Conservation (phyloP, 64 coral and sea anemone genomes). For the Catalaphyllia jardinei region DNA sequence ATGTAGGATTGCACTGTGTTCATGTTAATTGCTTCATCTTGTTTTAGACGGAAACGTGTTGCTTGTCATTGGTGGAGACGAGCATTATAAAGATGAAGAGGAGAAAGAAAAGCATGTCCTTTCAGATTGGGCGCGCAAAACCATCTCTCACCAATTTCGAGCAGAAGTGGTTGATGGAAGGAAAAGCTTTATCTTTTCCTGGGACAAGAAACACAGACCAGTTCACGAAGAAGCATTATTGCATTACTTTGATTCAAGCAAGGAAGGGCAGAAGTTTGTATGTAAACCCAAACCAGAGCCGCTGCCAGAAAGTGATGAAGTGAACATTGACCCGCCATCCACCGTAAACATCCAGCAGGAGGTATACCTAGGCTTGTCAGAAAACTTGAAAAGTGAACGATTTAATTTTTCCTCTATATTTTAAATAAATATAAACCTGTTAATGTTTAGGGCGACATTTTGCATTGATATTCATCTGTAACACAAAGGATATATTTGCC, state of each 20-base stretch:
- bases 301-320: background rate
- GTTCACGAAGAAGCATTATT: slow-evolving; percentile 65
- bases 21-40: background rate
- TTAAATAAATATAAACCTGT: too few species aligned
- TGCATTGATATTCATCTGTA: too few species aligned
- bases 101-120: slow-evolving; percentile 38
- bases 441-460: too few species aligned
- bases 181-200: slow-evolving; percentile 75
- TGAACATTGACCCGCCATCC: background rate
- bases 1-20: background rate
- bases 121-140: slow-evolving; percentile 47
- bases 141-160: slow-evolving; percentile 39
- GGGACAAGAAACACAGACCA: slow-evolving; percentile 53
- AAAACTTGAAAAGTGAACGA: too few species aligned
- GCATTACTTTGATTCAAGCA: slow-evolving; percentile 44
- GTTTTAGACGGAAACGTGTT: slow-evolving; percentile 60
- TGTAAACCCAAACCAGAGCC: background rate
- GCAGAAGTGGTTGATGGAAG: slow-evolving; percentile 51
- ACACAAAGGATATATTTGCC: too few species aligned
- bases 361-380: too few species aligned
- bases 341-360: background rate
- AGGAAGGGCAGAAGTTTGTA: slow-evolving; percentile 14
- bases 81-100: slow-evolving; percentile 57
- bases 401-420: too few species aligned
- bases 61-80: slow-evolving; percentile 75